These are phyloP conservation scores for Phallusia fumigata DNA, from an alignment of 23 tunicate genomes.

Conservation along the genomic window DNA sequence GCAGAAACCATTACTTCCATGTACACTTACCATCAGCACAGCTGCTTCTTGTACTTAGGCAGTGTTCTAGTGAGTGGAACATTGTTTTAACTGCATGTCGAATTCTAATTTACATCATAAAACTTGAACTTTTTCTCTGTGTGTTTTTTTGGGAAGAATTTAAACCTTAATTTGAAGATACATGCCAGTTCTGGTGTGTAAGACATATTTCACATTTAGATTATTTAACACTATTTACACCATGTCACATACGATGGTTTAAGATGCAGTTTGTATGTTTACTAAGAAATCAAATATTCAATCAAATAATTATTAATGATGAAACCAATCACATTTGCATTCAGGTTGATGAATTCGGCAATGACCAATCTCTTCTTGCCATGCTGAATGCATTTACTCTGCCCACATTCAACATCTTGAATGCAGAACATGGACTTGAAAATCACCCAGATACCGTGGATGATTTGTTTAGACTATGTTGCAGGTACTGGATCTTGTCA, in stretches of 20 bases:
- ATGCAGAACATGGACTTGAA: slow-evolving; percentile 68
- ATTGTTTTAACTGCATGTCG: too few relatives aligned
- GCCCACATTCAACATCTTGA: slow-evolving; percentile 65
- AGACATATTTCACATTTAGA: too few relatives aligned
- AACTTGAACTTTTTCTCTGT: too few relatives aligned
- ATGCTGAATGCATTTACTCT: slow-evolving; percentile 67
- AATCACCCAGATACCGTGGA: slow-evolving; percentile 97
- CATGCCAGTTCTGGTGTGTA: too few relatives aligned
- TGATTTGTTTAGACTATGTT: slow-evolving; percentile 84
- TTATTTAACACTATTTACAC: too few relatives aligned
- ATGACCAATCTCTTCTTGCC: slow-evolving; percentile 42
- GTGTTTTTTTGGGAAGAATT: too few relatives aligned
- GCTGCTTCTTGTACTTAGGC: slow-evolving; percentile 89
- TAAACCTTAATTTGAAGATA: too few relatives aligned
- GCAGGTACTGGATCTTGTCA: slow-evolving; percentile 35
- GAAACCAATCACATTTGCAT: background rate
- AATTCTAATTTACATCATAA: too few relatives aligned
- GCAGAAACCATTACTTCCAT: slow-evolving; percentile 53
- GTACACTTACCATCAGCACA: slow-evolving; percentile 65
- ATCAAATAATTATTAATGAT: too few relatives aligned
- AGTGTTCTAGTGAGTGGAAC: slow-evolving; percentile 83
- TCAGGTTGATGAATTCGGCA: slow-evolving; percentile 92
- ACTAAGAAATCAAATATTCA: too few relatives aligned
- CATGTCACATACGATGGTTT: too few relatives aligned
- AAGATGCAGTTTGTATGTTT: too few relatives aligned